Evolutionary conservation across 2,888 invertebrate species (phyloP), one percentile per base, ranked within the genome.

Genomic region (Caenorhabditis parvicauda): DNA sequence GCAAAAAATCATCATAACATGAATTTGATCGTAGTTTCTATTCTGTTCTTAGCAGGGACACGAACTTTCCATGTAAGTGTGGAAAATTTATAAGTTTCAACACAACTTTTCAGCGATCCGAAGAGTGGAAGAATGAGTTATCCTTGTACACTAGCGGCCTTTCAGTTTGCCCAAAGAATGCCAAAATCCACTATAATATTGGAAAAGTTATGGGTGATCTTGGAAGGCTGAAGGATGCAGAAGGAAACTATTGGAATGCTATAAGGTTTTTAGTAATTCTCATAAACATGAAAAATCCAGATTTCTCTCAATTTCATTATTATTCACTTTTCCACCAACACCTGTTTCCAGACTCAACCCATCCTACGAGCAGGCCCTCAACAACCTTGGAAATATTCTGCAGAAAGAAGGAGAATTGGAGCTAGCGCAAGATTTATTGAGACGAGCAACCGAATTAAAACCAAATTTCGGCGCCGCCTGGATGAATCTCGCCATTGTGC

Each of bases 401-500:
- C 67, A 70, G 39, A 57, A 58, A 29, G 54, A 64, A 14, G 70
- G 67, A 27, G 58, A 58, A 22, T 54, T 55, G 17, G 54, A 59
- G 44, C 55, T 62, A 7, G 62, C 68, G n/a, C 63, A 67, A 37
- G 41, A 28, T 14, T 32, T 72, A 24, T 46, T 65, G 9, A 27
- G 53, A 5, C 29, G 55, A 52, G 67, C 67, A 2, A 56, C 70
- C 2, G 35, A 29, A 0, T 29, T 59, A 3, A 46, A 90, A 75
- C 85, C 88, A 29, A 89, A 90, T 81, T 95, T 94, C 84, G 89
- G 94, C 1, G 89, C 92, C 0, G 95, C 94, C 0, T 96, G 94
- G 94, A 95, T 95, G 94, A 96, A 96, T 84, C 85, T 95, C 50
- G 95, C 94, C 17, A 94, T 95, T 72, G 90, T 93, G 28, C 86